A percentile compares a stretch with the other conserved stretches of the same genome.
Conservation (phyloP, 2,888 invertebrate genomes). For the Trachelus tabidus region DNA sequence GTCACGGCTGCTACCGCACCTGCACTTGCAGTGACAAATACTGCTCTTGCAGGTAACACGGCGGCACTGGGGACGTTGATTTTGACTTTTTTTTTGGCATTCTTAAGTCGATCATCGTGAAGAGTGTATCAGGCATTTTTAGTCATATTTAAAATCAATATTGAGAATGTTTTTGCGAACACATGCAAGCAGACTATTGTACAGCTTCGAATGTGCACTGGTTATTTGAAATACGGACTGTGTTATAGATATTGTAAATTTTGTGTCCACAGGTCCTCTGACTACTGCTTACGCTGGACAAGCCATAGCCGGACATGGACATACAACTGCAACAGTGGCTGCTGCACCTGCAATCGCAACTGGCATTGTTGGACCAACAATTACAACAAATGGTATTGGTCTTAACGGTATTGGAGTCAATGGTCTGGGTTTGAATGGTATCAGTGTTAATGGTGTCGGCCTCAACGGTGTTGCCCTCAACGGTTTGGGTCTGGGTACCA, state of each 20-base stretch:
- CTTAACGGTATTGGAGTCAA: background rate
- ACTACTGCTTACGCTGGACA: conserved; percentile 21
- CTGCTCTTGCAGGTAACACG: conserved; percentile 38
- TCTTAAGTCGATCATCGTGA: too few relatives aligned
- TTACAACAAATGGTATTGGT: background rate
- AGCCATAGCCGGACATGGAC: background rate
- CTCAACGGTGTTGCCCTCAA: conserved; percentile 1
- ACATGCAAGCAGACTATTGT: too few relatives aligned
- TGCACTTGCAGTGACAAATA: conserved; percentile 33
- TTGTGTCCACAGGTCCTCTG: conserved; percentile 18
- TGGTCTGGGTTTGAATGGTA: conserved; percentile 16
- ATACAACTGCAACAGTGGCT: conserved; percentile 9
- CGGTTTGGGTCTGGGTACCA: conserved; percentile 28
- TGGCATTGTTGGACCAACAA: conserved; percentile 19
- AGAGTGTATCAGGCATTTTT: too few relatives aligned
- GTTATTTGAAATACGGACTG: background rate
- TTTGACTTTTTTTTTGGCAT: background rate
- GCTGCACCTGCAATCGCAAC: conserved; percentile 15
- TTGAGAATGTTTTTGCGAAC: too few relatives aligned
- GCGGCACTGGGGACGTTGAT: conserved; percentile 9
- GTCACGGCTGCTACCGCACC: conserved; percentile 31
- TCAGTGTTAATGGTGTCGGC: conserved; percentile 12
- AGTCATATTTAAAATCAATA: too few relatives aligned
- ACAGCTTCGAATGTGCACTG: too few relatives aligned
- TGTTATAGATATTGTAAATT: background rate